phyloP scores from a whole-genome alignment of 2,797 vertebrate species.

The Streptopelia turtur region DNA sequence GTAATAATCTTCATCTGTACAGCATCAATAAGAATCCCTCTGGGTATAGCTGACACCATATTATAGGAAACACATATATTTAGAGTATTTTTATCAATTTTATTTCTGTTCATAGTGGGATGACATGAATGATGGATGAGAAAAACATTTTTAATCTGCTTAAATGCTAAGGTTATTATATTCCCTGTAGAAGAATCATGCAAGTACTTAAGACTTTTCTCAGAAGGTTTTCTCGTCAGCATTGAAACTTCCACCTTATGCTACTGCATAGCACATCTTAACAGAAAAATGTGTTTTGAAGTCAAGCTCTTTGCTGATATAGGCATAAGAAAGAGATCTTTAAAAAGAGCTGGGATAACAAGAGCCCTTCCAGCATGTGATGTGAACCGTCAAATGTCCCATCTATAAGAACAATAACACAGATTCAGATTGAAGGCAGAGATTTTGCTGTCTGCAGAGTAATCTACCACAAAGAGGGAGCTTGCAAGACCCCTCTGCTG shows the following conservation, averaged over 20 bases:
- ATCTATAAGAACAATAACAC: background rate
- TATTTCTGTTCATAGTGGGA: background rate
- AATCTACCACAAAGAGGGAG: background rate
- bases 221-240: background rate
- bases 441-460: background rate
- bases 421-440: background rate
- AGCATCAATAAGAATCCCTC: background rate
- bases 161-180: background rate
- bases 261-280: background rate
- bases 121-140: background rate
- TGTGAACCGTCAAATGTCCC: background rate
- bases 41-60: background rate
- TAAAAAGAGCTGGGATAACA: background rate
- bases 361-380: background rate
- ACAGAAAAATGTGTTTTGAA: background rate
- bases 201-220: background rate
- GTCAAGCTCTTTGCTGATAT: background rate
- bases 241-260: background rate
- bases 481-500: background rate
- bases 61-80: background rate
- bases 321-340: background rate
- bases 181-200: background rate
- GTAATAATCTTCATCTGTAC: background rate
- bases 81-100: background rate
- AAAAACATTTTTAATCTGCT: background rate